A percentile compares a stretch with the other conserved stretches of the same genome.
Conservation (phyloP, 2,113 vertebrate genomes). For the Apeltes quadracus region DNA sequence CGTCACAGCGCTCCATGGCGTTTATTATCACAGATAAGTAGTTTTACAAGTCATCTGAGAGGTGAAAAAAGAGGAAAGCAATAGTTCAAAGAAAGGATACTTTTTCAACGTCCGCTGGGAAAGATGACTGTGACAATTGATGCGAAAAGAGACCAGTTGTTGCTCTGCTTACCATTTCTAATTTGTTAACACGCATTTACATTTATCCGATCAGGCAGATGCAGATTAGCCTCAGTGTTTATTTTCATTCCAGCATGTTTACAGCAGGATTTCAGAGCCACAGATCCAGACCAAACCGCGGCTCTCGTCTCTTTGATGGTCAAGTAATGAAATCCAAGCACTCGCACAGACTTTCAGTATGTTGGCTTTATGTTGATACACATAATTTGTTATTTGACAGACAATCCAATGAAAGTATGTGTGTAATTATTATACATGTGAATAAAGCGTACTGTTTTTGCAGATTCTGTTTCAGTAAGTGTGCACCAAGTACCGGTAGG, state of each 20-base stretch:
- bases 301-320: background rate
- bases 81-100: background rate
- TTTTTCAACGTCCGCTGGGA: background rate
- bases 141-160: background rate
- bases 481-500: background rate
- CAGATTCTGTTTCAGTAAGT: background rate
- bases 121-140: background rate
- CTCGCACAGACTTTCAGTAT: background rate
- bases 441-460: background rate
- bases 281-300: background rate
- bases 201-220: background rate
- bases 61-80: background rate
- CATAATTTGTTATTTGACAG: background rate
- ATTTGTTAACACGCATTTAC: background rate
- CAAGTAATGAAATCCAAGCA: background rate
- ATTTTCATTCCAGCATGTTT: background rate
- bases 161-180: background rate
- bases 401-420: background rate
- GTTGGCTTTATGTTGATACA: background rate
- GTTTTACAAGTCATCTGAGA: background rate
- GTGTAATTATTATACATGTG: background rate
- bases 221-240: background rate
- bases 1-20: background rate
- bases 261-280: background rate
- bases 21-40: background rate